A percentile compares a stretch with the other conserved stretches of the same genome.
These are phyloP conservation scores for Puffinus mauretanicus DNA, from an alignment of 2,113 vertebrate genomes.

Conservation along the genomic window DNA sequence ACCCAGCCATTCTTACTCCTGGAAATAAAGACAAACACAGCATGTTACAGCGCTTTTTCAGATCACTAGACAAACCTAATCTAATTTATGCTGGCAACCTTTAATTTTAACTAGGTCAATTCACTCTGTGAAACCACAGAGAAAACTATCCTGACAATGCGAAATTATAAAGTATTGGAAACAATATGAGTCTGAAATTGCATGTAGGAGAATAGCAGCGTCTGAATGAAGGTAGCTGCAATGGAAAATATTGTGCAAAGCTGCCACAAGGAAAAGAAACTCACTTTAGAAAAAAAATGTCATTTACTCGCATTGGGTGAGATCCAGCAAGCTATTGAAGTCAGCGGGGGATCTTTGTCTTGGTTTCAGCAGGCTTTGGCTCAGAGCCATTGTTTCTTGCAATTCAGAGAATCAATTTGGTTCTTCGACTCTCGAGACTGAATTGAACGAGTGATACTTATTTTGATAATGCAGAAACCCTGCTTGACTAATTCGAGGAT, in stretches of 20 bases:
- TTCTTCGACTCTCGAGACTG: background rate
- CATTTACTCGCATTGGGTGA: background rate
- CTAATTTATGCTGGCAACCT: conserved; percentile 31
- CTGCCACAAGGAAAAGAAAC: background rate
- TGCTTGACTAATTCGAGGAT: background rate
- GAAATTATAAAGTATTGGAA: conserved; percentile 3
- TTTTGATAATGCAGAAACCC: background rate
- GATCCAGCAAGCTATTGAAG: conserved; percentile 27
- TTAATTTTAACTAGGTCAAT: conserved; percentile 56
- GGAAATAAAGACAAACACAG: background rate
- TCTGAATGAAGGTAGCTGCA: background rate
- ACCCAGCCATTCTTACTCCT: background rate
- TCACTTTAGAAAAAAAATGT: background rate
- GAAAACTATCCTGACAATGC: background rate
- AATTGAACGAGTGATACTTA: background rate
- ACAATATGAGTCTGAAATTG: background rate
- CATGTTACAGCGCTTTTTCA: background rate
- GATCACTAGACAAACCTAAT: conserved; percentile 23
- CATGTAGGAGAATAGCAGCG: background rate
- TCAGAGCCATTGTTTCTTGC: background rate
- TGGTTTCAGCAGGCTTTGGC: background rate
- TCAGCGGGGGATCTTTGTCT: conserved; percentile 19
- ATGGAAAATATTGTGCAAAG: background rate
- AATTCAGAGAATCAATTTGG: conserved; percentile 9
- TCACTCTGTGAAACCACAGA: background rate